A percentile compares a stretch with the other conserved stretches of the same genome.
Evolutionary conservation across 2,113 vertebrate species (phyloP).

Genomic region (Lanius collurio): DNA sequence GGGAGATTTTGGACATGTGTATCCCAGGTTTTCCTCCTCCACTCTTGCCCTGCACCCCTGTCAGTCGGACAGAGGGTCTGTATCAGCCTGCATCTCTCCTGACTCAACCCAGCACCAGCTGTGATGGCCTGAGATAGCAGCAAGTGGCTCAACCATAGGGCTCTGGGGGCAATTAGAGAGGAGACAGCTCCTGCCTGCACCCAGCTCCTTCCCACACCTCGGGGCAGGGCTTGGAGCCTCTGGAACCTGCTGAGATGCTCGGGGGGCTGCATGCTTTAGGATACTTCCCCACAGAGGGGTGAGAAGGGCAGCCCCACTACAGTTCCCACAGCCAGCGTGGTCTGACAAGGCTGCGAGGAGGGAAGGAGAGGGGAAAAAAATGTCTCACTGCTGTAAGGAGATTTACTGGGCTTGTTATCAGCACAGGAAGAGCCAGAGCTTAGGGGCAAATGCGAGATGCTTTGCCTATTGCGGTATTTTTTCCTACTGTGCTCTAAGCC

Average conservation of each 20-base stretch:
- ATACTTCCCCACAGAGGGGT: background rate
- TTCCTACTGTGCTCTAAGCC: background rate
- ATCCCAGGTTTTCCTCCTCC: background rate
- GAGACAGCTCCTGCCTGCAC: constrained; percentile 6
- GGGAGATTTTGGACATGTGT: background rate
- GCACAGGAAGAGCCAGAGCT: constrained; percentile 50
- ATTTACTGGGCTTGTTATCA: constrained; percentile 43
- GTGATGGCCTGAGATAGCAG: background rate
- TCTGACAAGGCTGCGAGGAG: background rate
- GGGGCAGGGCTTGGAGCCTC: background rate
- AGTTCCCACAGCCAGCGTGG: background rate
- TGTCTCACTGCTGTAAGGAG: background rate
- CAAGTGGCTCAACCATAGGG: background rate
- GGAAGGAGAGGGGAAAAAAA: background rate
- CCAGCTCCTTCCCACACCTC: background rate
- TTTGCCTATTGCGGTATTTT: constrained; percentile 46
- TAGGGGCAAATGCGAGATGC: constrained; percentile 43
- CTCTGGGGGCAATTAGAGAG: background rate
- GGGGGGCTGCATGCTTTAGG: background rate
- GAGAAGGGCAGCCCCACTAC: background rate
- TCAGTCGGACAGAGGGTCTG: rapidly evolving
- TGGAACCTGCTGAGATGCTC: background rate
- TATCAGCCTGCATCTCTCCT: constrained; percentile 22
- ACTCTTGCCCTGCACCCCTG: background rate
- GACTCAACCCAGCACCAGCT: background rate